These are phyloP conservation scores for Drosophila hamatofila DNA, from an alignment of 2,888 invertebrate genomes.

Conservation along the genomic window DNA sequence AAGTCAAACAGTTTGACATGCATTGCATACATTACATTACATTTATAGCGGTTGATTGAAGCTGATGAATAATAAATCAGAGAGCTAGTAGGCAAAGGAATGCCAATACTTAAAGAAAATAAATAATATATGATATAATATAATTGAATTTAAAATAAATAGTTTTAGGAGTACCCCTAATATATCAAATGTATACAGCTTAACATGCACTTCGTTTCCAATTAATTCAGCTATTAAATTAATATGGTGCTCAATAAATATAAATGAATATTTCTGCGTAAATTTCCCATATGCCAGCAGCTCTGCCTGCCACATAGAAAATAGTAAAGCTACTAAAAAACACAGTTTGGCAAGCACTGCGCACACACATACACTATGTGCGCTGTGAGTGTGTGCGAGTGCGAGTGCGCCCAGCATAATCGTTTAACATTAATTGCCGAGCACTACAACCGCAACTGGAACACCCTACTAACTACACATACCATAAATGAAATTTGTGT, in stretches of 20 bases:
- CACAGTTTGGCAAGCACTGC: constrained; percentile 8
- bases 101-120: too few relatives aligned
- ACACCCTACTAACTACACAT: not conserved
- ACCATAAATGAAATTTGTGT: constrained; percentile 2
- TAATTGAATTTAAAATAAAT: too few relatives aligned
- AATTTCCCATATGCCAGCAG: constrained; percentile 1
- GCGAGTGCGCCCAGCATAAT: constrained; percentile 38
- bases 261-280: not conserved
- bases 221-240: not conserved
- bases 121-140: too few relatives aligned
- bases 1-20: constrained; percentile 3
- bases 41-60: not conserved
- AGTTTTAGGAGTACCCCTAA: too few relatives aligned
- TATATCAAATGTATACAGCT: not conserved
- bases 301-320: too few relatives aligned
- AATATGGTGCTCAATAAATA: not conserved
- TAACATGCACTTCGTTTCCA: not conserved
- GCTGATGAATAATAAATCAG: not conserved
- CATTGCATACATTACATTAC: not conserved
- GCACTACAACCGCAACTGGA: constrained; percentile 23
- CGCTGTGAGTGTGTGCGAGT: not conserved
- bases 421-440: constrained; percentile 58
- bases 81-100: too few relatives aligned
- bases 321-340: not conserved
- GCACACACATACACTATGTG: too few relatives aligned